Conservation (phyloP, 2,113 vertebrate species). For the Hassar affinis region DNA sequence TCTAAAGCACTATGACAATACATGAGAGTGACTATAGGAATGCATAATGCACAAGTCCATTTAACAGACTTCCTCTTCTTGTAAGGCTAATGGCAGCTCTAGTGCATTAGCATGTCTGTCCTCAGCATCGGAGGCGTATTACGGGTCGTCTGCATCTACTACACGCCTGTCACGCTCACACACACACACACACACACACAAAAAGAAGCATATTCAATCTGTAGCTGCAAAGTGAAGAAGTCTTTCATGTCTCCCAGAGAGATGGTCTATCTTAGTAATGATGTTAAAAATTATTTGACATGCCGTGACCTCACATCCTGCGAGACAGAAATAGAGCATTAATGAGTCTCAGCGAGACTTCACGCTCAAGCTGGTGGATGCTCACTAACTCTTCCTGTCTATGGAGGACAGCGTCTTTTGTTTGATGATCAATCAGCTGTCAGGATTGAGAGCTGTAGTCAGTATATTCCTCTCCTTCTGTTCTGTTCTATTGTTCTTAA, state of each 20-base stretch:
- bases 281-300: conserved; percentile 34
- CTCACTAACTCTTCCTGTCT: background rate
- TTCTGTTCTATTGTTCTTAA: too few species aligned
- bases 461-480: background rate
- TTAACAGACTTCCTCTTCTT: conserved; percentile 11
- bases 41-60: conserved; percentile 32
- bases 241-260: background rate
- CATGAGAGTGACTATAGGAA: background rate
- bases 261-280: conserved; percentile 22
- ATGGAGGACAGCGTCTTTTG: background rate
- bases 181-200: too few species aligned
- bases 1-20: conserved; percentile 7
- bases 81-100: background rate
- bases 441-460: background rate
- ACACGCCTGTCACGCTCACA: background rate
- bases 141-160: background rate
- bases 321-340: conserved; percentile 13
- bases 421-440: background rate
- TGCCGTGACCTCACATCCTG: conserved; percentile 12
- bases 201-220: background rate
- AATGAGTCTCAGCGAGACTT: conserved; percentile 17
- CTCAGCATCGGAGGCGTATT: background rate
- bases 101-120: conserved; percentile 29
- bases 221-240: background rate
- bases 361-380: background rate